Base-by-base conservation (phyloP, 2,797 vertebrate species). In the Poeciliopsis gracilis region DNA sequence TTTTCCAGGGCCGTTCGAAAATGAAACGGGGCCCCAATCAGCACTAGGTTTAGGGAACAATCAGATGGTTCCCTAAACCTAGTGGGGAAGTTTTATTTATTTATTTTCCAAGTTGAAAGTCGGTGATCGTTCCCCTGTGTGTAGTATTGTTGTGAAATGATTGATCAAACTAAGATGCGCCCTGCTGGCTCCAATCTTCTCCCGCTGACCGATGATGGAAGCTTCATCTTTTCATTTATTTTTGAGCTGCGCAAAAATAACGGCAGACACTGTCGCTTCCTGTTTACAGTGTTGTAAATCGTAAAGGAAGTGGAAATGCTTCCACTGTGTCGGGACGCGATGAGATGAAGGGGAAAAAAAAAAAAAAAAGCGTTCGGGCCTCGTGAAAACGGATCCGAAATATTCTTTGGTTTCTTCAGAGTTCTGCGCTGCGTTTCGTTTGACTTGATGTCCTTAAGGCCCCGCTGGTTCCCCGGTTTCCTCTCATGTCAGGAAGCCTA, bases 401-500 rank as follows among this genome's bases (percentile, higher is more conserved):
- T 38, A 5, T 6, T 1, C 25, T 78, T 87, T 76, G 33, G 23
- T 89, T 92, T 92, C 88, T 93, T 87, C 61, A 76, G 67, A 30
- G 77, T 80, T 87, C 72, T 77, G 67, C 13, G 63, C 45, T 33
- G 55, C 88, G 1, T 73, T 91, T 86, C 88, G 91, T 91, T 73
- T 69, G 74, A 77, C 57, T 66, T 61, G 91, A 92, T 90, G 80
- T 90, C 76, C 87, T 84, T 49, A 75, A 83, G 77, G 82, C 82
- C 85, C 38, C 61, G 74, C 53, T 16, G 78, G 63, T 41, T 69
- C 76, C 76, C 25, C 33, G n/a, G 67, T 45, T 92, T 95, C 92
- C 91, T 87, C 79, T 89, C 76, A 80, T 80, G 76, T 78, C 89
- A 95, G 95, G 95, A 96, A 95, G 87, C 83, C 46, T 87, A 86